A percentile compares a stretch with the other conserved stretches of the same genome.
Evolutionary conservation across 1,140 invertebrate species (phyloP).

Genomic region (Cydia amplana): DNA sequence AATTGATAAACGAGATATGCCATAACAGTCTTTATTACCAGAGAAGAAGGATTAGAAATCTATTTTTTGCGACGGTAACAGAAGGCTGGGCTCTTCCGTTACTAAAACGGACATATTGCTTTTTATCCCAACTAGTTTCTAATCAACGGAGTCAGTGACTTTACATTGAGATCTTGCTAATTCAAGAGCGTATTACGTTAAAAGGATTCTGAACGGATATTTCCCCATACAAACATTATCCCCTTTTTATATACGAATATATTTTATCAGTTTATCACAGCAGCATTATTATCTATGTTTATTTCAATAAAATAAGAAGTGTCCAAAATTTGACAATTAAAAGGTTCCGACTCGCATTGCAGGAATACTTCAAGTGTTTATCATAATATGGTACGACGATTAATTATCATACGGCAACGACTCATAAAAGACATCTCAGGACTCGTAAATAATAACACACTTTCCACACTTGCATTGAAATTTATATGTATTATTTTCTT

Average conservation of each 20-base stretch:
- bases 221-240: not conserved
- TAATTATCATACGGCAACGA: no score
- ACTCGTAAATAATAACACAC: no score
- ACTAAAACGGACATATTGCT: constrained; percentile 29
- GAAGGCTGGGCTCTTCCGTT: constrained; percentile 25
- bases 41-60: constrained; percentile 5
- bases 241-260: no score
- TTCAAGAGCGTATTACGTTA: not conserved
- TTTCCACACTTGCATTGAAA: no score
- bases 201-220: not conserved
- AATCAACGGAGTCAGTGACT: constrained; percentile 11
- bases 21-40: constrained; percentile 7
- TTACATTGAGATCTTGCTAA: constrained; percentile 14
- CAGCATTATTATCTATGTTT: no score
- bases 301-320: no score
- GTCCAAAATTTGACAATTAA: no score
- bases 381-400: not conserved
- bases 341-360: no score
- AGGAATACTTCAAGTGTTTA: no score
- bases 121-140: constrained; percentile 21
- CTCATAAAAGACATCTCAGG: no score
- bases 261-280: no score
- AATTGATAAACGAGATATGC: not conserved
- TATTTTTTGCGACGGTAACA: not conserved
- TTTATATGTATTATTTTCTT: no score